A percentile compares a stretch with the other conserved stretches of the same genome.
These are phyloP conservation scores for Chaunax sp. DNA, from an alignment of 2,797 vertebrate species.

Conservation along the genomic window DNA sequence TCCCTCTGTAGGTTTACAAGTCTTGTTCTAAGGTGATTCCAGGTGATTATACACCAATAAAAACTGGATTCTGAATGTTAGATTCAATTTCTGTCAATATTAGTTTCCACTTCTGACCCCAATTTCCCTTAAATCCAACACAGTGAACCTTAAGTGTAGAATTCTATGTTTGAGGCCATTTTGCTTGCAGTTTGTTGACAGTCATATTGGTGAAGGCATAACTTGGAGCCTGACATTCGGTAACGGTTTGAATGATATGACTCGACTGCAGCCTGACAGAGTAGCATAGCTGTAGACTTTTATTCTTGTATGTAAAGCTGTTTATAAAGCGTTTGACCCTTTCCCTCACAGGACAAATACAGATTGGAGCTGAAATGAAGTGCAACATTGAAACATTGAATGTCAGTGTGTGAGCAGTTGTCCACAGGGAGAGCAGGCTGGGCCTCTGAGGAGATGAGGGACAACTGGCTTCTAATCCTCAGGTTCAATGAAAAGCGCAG, in stretches of 20 bases:
- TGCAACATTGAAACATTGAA: conserved; percentile 25
- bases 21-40: no score
- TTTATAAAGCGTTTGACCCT: not conserved
- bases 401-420: conserved; percentile 11
- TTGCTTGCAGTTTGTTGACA: not conserved
- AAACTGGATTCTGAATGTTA: no score
- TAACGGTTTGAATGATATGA: not conserved
- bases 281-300: not conserved
- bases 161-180: not conserved
- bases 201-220: not conserved
- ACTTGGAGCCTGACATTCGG: not conserved
- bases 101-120: no score
- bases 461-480: conserved; percentile 69
- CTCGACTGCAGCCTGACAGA: no score
- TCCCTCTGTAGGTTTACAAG: no score
- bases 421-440: conserved; percentile 6
- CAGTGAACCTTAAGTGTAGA: no score
- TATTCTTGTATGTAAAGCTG: not conserved
- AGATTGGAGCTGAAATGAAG: conserved; percentile 4
- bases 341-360: not conserved
- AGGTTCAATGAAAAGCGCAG: conserved; percentile 72
- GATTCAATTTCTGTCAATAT: no score
- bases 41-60: no score
- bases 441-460: conserved; percentile 55
- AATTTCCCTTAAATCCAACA: no score